Base-by-base conservation (phyloP, 2,888 invertebrate genomes). In the Meiosimyza platycephala region DNA sequence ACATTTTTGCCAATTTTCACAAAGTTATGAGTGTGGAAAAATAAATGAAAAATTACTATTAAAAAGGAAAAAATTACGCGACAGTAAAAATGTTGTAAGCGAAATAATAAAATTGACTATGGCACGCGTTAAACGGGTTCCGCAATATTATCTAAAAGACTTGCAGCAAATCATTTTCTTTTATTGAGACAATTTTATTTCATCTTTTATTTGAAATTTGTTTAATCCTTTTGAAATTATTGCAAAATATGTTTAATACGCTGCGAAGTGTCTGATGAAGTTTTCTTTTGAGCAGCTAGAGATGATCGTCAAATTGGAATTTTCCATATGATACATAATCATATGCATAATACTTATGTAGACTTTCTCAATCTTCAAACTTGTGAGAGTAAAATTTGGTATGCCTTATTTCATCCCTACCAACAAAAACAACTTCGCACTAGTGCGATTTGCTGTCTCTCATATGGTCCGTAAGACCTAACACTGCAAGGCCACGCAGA, bases 91-190 rank as follows among this genome's bases (percentile, higher is more conserved):
- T 40, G 40, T 40, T 40, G 40, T 2, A 55, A 47, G 16, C 16
- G 22, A 57, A 48, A 67, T 22, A 55, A 47, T 9, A 9, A 67
- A 59, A 59, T 13, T 59, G 13, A 59, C 16, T 59, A 28, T 28
- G 6, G 18, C 22, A 22, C 59, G 15, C 13, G 16, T 59, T 28
- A 59, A 16, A 28, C 28, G n/a, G 59, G 40, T 40, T 40, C 40
- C 40, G 40, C 40, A 40, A 40, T 40, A 40, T 40, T 40, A 7
- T 40, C 6, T 40, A 9, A 40, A 40, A 40, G 40, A 40, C 9
- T 40, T 6, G 40, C 40, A 40, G 40, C 40, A 9, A 9, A 9
- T 40, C 9, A 7, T 40, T 40, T 40, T 40, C 4, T 40, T 40
- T 40, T 40, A 40, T 40, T 18, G 16, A 59, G 15, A 16, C 22